Evolutionary conservation across 1,140 invertebrate genomes (phyloP), one percentile per base, ranked within the genome.

Genomic region (Drosophila serrata): DNA sequence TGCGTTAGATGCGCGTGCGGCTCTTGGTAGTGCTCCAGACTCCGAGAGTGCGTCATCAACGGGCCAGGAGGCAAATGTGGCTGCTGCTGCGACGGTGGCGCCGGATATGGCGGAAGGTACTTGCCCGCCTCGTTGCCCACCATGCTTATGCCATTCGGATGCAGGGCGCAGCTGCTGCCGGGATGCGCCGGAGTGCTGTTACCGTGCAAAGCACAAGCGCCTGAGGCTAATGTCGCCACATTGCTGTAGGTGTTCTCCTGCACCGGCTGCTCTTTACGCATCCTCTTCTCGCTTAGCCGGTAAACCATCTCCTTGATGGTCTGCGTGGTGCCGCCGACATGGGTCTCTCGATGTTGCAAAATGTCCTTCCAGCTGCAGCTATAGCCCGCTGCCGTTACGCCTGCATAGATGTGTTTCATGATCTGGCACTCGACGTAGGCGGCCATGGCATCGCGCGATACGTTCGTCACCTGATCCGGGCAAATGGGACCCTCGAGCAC

Each of bases 401-500:
- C 87, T 2, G 79, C 70, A 61, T 94, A 94, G 43, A 95, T 94
- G 75, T 95, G 93, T 17, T 94, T 94, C 92, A 96, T 94, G 81
- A 96, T 95, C 94, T 97, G 96, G 90, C 97, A 98, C 93, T 98
- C 97, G 40, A 97, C 97, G 93, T 97, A 96, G 22, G 97, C 97
- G n/a, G 97, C 95, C 67, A 98, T 94, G 5, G 97, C 96, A 93
- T 98, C 97, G 46, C 96, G 93, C 7, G 96, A 97, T 1, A 98
- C 95, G 60, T 94, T 95, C 3, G 95, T 95, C 2, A 97, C 95
- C 92, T 95, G 95, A 91, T 97, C 97, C 1, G 96, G 96, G 92
- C 97, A 97, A 39, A 97, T 95, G 5, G 97, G 96, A 5, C 94
- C 95, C 53, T 96, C 95, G 4, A 97, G 93, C 1, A 94, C 88